Evolutionary conservation across 2,888 invertebrate species (phyloP), one percentile per base, ranked within the genome.

Genomic region (Blastobasis adustella): DNA sequence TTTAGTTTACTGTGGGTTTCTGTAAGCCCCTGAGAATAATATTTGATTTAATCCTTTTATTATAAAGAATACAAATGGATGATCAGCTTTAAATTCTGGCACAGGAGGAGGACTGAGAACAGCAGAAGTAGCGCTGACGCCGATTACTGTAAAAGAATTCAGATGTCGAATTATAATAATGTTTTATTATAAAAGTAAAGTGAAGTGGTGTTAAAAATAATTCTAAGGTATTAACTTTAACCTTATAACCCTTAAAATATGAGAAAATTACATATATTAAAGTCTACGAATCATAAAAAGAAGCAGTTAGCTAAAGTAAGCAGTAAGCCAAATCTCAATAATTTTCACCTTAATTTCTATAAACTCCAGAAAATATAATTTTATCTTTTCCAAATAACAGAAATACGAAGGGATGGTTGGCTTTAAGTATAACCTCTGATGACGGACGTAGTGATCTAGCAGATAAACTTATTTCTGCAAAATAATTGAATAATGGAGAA

Each of bases 361-460:
- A 44, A 6, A n/a, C 44, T 44, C 44, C 44, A 44, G 10, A 10
- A n/a, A 44, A 44, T 44, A 44, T 4, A 4, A n/a, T 44, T 4
- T 10, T 44, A 10, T 44, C 10, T 44, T 55, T 47, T 8, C 43
- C 44, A 37, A 52, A 36, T 44, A 58, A 50, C 10, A 51, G 47
- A 40, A 52, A 55, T 4, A 52, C 5, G n/a, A 52, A 53, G 4
- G 53, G 53, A 39, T 49, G 53, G 36, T 54, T 8, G 6, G 45
- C 54, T 7, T 43, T 49, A 41, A 54, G 44, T 37, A 46, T 50
- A 45, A 3, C 45, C 45, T 41, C 45, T 47, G 38, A 45, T 41
- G 44, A 23, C 23, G 23, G 23, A 23, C 3, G 23, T 23, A 3
- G 23, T 23, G 23, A 23, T 23, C 23, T 23, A 23, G 23, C 23